Evolutionary conservation across 2,113 vertebrate genomes (phyloP).

Genomic region (Rhinolophus sinicus): DNA sequence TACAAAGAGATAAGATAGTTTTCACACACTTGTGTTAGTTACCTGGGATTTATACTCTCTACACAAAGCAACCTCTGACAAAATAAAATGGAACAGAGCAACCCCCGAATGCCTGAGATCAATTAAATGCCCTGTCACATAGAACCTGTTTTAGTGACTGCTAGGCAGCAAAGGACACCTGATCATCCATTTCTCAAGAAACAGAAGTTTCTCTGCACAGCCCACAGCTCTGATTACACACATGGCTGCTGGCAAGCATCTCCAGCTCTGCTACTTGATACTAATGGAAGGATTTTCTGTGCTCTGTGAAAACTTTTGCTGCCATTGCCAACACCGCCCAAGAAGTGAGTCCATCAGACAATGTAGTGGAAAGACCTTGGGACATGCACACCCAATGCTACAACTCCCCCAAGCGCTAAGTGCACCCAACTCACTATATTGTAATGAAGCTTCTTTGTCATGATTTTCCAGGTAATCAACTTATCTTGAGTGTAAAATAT

Average conservation of each 20-base stretch:
- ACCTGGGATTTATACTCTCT: not conserved
- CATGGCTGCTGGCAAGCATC: not conserved
- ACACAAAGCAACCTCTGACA: not conserved
- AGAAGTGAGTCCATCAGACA: not conserved
- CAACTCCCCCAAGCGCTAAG: not conserved
- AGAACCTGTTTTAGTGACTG: not conserved
- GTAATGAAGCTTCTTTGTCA: not conserved
- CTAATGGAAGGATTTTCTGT: not conserved
- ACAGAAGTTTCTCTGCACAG: not conserved
- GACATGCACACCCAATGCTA: not conserved
- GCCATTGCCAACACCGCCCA: not conserved
- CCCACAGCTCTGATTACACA: not conserved
- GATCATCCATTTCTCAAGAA: not conserved
- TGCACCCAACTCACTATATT: not conserved
- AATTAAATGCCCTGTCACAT: not conserved
- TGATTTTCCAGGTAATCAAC: slow-evolving; percentile 30
- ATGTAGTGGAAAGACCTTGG: not conserved
- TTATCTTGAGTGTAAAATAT: not conserved
- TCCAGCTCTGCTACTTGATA: not conserved
- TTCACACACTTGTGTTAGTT: not conserved
- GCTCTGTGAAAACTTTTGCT: not conserved
- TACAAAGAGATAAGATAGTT: not conserved
- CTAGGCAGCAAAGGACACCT: not conserved
- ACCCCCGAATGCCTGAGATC: not conserved
- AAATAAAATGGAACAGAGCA: not conserved